Conservation (phyloP, 2,113 vertebrate genomes). For the Aegotheles bennettii region DNA sequence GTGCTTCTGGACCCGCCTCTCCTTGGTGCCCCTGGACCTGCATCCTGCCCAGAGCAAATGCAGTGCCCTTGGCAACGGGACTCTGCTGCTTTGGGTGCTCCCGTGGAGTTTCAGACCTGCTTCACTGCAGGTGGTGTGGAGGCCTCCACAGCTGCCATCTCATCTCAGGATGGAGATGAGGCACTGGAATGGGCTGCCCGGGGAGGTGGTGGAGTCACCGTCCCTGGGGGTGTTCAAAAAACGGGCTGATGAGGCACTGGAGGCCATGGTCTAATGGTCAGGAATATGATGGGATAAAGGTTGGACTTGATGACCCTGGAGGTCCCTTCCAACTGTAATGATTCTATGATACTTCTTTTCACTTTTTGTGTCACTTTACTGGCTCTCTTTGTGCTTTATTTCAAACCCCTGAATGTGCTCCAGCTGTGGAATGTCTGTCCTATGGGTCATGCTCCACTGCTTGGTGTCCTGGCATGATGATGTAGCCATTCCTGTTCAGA, state of each 20-base stretch:
- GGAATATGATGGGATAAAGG: too few relatives aligned
- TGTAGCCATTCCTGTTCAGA: not conserved
- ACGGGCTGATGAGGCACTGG: too few relatives aligned
- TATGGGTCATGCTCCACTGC: rapidly evolving
- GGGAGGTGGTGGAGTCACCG: too few relatives aligned
- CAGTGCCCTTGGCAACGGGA: rapidly evolving
- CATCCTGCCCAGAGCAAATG: not conserved
- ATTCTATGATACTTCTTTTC: not conserved
- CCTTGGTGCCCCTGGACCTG: not conserved
- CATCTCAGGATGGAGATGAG: too few relatives aligned
- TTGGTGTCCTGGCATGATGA: not conserved
- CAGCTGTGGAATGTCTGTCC: not conserved
- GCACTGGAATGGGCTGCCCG: too few relatives aligned
- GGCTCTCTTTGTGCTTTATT: not conserved
- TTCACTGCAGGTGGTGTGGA: not conserved
- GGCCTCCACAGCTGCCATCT: not conserved
- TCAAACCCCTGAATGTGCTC: not conserved
- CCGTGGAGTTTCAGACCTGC: not conserved
- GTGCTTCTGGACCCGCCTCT: rapidly evolving
- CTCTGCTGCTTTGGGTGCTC: not conserved
- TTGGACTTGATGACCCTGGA: too few relatives aligned
- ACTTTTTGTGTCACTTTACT: not conserved
- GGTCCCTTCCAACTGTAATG: too few relatives aligned
- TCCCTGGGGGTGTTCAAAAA: too few relatives aligned
- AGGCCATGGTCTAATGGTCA: too few relatives aligned